Base-by-base conservation (phyloP, 2,797 vertebrate genomes). In the Ptychadena robeensis region DNA sequence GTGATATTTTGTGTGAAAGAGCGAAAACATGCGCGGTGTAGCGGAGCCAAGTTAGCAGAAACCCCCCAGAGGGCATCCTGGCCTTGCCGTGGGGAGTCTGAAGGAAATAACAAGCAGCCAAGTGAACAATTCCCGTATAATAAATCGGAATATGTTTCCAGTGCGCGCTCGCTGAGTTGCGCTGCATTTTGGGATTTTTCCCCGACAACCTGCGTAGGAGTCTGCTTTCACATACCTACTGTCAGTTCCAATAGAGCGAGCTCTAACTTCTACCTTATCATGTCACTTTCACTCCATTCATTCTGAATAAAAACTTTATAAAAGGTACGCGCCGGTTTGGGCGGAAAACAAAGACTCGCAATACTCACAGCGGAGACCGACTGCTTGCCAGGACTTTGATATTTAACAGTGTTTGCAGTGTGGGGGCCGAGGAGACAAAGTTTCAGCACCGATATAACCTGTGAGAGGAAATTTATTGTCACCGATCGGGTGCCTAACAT, bases 61-160 rank as follows among this genome's bases (percentile, higher is more conserved):
- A 88, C 73, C 88, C 91, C 92, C 89, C 89, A 89, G 91, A 90
- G 89, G 90, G 89, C 88, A 92, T 84, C 88, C 82, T 82, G 76
- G 87, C 87, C 86, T 90, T 79, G 88, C 90, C 88, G 86, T 53
- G 82, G 89, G 85, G 89, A 88, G 80, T 85, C 67, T 85, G 73
- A 79, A 90, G 85, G 87, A 88, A 89, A 71, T 86, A 85, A 80
- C 75, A 6, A 70, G 86, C 78, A 89, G 77, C 84, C 83, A 87
- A 86, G 66, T 38, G 32, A 38, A 88, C 82, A 87, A 87, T 68
- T 86, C 79, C 12, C 64, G 73, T 73, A 77, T 86, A 86, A 86
- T 31, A 89, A 88, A 87, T 69, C 35, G 1, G 87, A 87, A 81
- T 81, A 81, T 74, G 86, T 87, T 88, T 89, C 86, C 86, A 85